Evolutionary conservation across 2,113 vertebrate species (phyloP).

Genomic region (Neogale vison): DNA sequence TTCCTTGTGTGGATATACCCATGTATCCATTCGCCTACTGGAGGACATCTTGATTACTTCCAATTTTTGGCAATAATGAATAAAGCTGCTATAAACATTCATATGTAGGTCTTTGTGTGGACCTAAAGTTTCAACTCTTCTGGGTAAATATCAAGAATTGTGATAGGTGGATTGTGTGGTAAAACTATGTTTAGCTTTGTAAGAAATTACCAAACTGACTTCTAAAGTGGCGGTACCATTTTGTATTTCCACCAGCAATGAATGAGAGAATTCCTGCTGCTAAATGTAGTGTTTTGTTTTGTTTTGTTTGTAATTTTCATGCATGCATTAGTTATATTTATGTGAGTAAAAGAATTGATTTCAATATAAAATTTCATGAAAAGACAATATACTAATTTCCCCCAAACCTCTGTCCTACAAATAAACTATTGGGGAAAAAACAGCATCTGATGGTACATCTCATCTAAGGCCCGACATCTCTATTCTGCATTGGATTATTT

Average conservation of each 20-base stretch:
- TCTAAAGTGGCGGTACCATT: not conserved
- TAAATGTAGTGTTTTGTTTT: not conserved
- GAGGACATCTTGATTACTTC: not conserved
- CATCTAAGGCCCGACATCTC: not conserved
- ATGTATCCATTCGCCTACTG: not conserved
- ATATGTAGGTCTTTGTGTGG: not conserved
- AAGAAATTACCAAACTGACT: not conserved
- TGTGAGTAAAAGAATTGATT: not conserved
- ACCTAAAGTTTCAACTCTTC: not conserved
- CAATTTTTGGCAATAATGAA: not conserved
- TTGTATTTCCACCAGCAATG: not conserved
- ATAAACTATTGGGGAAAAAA: not conserved
- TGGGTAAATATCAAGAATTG: not conserved
- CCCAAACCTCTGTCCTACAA: not conserved
- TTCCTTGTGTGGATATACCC: not conserved
- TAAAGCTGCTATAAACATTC: constrained; percentile 37
- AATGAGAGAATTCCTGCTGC: not conserved
- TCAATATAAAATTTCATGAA: not conserved
- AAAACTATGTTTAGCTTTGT: not conserved
- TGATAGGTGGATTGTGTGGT: not conserved
- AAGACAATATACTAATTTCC: not conserved
- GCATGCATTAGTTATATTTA: not conserved
- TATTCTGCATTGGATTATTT: not conserved
- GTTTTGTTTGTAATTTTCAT: not conserved
- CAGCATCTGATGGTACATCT: not conserved